Evolutionary conservation across 2,113 vertebrate species (phyloP).

Genomic region (Lophura nycthemera): DNA sequence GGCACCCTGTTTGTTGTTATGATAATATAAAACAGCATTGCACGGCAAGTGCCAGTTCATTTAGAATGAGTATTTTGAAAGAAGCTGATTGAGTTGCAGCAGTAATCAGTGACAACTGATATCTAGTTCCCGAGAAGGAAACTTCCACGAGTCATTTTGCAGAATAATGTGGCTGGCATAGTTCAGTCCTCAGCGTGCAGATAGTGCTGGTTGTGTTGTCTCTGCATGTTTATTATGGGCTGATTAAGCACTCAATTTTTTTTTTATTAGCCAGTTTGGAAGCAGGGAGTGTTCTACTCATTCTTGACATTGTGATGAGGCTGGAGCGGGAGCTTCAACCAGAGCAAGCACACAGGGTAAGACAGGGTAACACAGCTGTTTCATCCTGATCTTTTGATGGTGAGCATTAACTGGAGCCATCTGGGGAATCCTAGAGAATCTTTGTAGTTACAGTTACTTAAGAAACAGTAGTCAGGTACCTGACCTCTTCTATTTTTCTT

Average conservation of each 20-base stretch:
- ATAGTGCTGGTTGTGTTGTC: neutral
- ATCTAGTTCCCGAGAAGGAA: slow-evolving; percentile 9
- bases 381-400: neutral
- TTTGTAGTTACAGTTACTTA: neutral
- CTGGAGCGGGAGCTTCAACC: slow-evolving; percentile 1
- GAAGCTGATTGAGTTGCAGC: slow-evolving; percentile 18
- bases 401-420: neutral
- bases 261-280: slow-evolving; percentile 65
- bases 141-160: neutral
- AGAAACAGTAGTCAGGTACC: neutral
- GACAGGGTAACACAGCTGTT: slow-evolving; percentile 5
- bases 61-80: neutral
- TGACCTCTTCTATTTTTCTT: fast-evolving
- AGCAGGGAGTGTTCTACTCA: slow-evolving; percentile 44
- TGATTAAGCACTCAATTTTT: neutral
- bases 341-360: slow-evolving; percentile 1
- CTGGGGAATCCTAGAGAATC: neutral
- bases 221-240: neutral
- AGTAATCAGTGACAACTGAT: neutral
- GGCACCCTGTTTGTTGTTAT: neutral
- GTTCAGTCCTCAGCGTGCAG: neutral
- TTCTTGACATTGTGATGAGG: slow-evolving; percentile 29
- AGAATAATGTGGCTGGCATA: neutral
- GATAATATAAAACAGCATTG: neutral
- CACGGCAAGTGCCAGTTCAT: neutral